A percentile compares a stretch with the other conserved stretches of the same genome.
These are phyloP conservation scores for Antechinus stuartii DNA, from an alignment of 2,113 vertebrate species.

Conservation along the genomic window DNA sequence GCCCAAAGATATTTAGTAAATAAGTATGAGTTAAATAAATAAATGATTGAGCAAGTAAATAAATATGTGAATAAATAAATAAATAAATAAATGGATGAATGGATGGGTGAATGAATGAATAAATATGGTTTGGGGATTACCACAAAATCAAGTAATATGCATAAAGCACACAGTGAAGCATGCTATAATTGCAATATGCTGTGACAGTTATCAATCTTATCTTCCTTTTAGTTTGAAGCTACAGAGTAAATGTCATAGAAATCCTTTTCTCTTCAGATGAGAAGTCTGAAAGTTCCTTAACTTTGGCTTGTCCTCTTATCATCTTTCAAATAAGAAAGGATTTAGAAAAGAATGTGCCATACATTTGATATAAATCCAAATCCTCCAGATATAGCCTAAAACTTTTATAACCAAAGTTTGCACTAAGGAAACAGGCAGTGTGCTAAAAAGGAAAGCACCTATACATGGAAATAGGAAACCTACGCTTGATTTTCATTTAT, in stretches of 20 bases:
- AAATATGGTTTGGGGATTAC: background rate
- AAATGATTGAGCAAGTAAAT: too few relatives aligned
- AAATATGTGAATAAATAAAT: too few relatives aligned
- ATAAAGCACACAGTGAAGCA: background rate
- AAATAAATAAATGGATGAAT: too few relatives aligned
- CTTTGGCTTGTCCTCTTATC: background rate
- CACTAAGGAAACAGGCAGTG: background rate
- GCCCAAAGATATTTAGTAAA: background rate
- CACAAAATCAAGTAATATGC: background rate
- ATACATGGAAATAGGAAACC: background rate
- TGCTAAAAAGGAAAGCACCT: background rate
- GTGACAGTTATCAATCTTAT: background rate
- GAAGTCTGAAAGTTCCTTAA: background rate
- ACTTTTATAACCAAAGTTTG: background rate
- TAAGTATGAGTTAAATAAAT: background rate
- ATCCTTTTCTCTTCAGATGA: background rate
- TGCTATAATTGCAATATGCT: background rate
- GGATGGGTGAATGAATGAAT: too few relatives aligned
- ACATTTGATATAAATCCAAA: background rate
- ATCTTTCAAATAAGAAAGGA: background rate
- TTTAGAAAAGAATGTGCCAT: background rate
- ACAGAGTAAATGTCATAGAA: background rate
- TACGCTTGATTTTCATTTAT: background rate
- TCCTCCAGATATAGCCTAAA: background rate
- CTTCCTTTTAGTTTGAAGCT: background rate